These are phyloP conservation scores for Lamprologus speciosus DNA, from an alignment of 2,113 vertebrate genomes.

Conservation along the genomic window DNA sequence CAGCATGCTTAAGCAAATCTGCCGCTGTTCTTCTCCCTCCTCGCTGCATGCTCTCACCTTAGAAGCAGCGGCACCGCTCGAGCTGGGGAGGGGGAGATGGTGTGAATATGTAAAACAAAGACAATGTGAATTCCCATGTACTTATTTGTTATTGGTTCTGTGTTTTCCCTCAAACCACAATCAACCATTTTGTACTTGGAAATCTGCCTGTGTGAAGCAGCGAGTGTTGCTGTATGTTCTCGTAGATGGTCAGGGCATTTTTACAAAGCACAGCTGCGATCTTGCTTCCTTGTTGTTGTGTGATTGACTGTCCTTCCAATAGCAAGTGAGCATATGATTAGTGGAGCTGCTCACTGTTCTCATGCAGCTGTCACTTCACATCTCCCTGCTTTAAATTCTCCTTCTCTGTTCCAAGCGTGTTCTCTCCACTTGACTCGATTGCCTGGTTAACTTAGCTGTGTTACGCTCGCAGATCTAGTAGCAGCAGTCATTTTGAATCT, in stretches of 20 bases:
- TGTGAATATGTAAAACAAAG: conserved; percentile 71
- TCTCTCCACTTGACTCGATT: conserved; percentile 4
- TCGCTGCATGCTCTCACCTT: conserved; percentile 64
- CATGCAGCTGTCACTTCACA: conserved; percentile 47
- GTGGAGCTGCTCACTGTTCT: conserved; percentile 39
- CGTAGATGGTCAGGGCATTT: conserved; percentile 53
- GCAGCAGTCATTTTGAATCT: conserved; percentile 47
- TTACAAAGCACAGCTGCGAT: conserved; percentile 50
- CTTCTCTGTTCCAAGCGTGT: background rate
- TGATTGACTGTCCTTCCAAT: conserved; percentile 63
- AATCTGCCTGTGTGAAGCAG: conserved; percentile 50
- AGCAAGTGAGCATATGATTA: conserved; percentile 63
- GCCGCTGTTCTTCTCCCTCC: conserved; percentile 61
- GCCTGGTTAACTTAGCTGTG: conserved; percentile 5
- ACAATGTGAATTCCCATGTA: conserved; percentile 68
- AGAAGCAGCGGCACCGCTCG: conserved; percentile 52
- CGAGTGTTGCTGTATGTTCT: conserved; percentile 48
- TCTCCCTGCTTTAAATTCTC: conserved; percentile 4
- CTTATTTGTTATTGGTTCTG: conserved; percentile 66
- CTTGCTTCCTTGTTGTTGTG: conserved; percentile 35
- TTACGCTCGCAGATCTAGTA: background rate
- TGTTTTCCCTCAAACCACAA: conserved; percentile 67
- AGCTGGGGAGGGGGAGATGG: conserved; percentile 21
- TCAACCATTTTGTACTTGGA: conserved; percentile 66
- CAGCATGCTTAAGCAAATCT: conserved; percentile 74